A percentile compares a stretch with the other conserved stretches of the same genome.
Conservation (phyloP, 2,797 vertebrate genomes). For the Danionella dracula region DNA sequence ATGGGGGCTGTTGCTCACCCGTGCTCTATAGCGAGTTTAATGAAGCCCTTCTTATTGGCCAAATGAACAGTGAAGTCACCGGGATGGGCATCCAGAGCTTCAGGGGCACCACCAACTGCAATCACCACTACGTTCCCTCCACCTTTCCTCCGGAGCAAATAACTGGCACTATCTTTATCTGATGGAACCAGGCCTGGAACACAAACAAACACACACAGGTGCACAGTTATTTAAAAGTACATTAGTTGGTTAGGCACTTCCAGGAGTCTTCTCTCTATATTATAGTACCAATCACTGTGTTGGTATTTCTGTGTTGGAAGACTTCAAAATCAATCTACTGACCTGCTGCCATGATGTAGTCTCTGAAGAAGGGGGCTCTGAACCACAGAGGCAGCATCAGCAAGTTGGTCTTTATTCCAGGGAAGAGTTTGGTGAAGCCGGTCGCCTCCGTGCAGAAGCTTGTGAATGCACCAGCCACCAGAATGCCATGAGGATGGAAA, state of each 20-base stretch:
- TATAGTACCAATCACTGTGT: neutral
- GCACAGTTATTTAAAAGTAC: no score
- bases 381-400: constrained; percentile 91
- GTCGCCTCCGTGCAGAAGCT: constrained; percentile 85
- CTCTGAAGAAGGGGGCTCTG: constrained; percentile 83
- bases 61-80: constrained; percentile 76
- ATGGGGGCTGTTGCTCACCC: constrained; percentile 72
- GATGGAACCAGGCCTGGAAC: constrained; percentile 81
- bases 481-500: constrained; percentile 87
- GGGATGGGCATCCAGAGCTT: constrained; percentile 82
- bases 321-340: neutral
- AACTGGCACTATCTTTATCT: constrained; percentile 74
- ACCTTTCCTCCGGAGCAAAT: constrained; percentile 59
- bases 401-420: constrained; percentile 75
- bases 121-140: constrained; percentile 77
- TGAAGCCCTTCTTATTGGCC: constrained; percentile 85
- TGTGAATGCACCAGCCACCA: constrained; percentile 80
- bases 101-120: constrained; percentile 81
- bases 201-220: constrained; percentile 13
- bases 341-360: constrained; percentile 87
- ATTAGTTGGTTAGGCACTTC: neutral
- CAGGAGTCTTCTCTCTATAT: neutral
- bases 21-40: constrained; percentile 80
- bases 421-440: constrained; percentile 74
- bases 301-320: neutral